phyloP scores from a whole-genome alignment of 1,140 invertebrate genomes.

The Scylla paramamosain region DNA sequence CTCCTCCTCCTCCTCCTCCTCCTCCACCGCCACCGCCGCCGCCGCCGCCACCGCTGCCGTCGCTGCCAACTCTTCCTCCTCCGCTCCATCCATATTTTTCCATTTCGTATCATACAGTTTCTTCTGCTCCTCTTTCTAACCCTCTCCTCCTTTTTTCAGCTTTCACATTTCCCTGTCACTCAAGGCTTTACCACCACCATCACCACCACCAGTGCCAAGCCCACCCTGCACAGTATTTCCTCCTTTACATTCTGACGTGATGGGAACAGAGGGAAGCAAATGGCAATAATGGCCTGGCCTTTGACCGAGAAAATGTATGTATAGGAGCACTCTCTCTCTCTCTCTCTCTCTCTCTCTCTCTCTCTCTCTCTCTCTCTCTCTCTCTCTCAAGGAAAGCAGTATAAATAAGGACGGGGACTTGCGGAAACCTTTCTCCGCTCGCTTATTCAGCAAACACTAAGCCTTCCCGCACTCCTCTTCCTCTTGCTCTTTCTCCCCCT shows the following conservation, averaged over 20 bases:
- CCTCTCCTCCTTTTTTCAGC: neutral
- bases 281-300: neutral
- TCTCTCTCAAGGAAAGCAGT: neutral
- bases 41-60: too few relatives aligned
- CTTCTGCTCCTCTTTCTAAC: neutral
- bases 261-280: neutral
- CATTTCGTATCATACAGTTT: neutral
- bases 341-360: conserved; percentile 20
- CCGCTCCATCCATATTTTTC: too few relatives aligned
- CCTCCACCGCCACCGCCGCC: neutral
- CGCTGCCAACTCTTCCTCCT: neutral
- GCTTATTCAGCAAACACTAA: conserved; percentile 1
- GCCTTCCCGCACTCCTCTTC: neutral
- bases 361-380: conserved; percentile 20
- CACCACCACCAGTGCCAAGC: neutral
- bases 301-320: conserved; percentile 1
- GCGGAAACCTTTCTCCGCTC: neutral
- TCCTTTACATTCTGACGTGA: neutral
- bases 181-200: neutral
- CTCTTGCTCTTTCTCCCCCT: neutral
- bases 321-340: neutral
- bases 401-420: neutral
- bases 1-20: neutral
- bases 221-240: neutral
- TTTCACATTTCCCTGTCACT: neutral